Evolutionary conservation across 2,797 vertebrate genomes (phyloP), one percentile per base, ranked within the genome.

Genomic region (Pipistrellus pygmaeus): DNA sequence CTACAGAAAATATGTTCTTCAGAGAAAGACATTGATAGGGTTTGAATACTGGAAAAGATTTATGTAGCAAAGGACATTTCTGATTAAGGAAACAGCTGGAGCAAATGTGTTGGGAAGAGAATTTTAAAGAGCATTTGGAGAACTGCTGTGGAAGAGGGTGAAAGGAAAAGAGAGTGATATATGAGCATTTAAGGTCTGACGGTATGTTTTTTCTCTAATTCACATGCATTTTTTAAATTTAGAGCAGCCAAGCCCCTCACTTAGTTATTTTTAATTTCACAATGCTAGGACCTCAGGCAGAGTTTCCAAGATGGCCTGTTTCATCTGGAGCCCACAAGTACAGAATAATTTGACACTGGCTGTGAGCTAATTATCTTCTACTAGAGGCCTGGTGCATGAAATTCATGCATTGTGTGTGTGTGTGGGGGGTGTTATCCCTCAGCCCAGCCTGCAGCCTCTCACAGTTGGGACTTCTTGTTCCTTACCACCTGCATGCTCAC

Each of bases 251-350:
- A 35, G 23, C 23, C 21, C 41, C 71, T 20, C 4, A 30, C 20
- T 44, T 18, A 87, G 72, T 78, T 27, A 30, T 93, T 85, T 94
- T 85, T 75, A 64, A 78, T 60, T 27, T 71, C 23, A 53, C 46
- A 76, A 84, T 81, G 14, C 11, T 68, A 76, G 60, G 41, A 32
- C 8, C 35, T 88, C 20, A 46, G 77, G 15, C 69, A 55, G n/a
- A 90, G 30, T 71, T 30, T n/a, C 27, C 17, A 27, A 68, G 60
- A 55, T 27, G 35, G 25, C 9, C 27, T 21, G 3, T 41, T 81
- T 38, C 30, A 23, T 27, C 44, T 66, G 21, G 35, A 15, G 1
- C n/a, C 48, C n/a, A 57, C 13, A 44, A 35, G 17, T 30, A 3
- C 2, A 51, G 11, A 46, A 8, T 2, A 20, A 20, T 44, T 68